A percentile compares a stretch with the other conserved stretches of the same genome.
phyloP scores from a whole-genome alignment of 2,113 vertebrate genomes.

The Oryzias curvinotus region DNA sequence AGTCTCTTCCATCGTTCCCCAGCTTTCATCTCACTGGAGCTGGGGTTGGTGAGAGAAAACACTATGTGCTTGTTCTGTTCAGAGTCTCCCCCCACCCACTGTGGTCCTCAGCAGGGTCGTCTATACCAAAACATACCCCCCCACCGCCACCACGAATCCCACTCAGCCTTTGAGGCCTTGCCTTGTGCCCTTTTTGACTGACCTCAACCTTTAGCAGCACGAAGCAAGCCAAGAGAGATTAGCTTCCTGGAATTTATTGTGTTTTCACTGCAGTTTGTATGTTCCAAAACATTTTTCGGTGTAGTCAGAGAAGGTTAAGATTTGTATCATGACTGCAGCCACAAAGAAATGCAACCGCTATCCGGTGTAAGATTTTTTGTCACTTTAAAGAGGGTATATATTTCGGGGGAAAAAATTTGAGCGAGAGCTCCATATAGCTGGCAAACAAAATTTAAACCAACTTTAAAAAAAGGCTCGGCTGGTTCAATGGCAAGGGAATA shows the following conservation, averaged over 20 bases:
- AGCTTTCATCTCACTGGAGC: conserved; percentile 51
- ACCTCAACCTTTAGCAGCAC: conserved; percentile 46
- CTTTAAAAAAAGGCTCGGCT: neutral
- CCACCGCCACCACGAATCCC: conserved; percentile 17
- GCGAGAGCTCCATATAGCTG: neutral
- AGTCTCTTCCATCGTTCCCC: conserved; percentile 27
- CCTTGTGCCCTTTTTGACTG: conserved; percentile 42
- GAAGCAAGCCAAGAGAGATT: conserved; percentile 20
- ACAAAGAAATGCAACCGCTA: neutral
- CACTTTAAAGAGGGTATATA: neutral
- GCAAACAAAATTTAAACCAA: neutral
- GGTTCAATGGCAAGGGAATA: too few relatives aligned
- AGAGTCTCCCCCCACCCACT: conserved; percentile 33
- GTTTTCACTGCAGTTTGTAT: conserved; percentile 12
- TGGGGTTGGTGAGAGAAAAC: conserved; percentile 23
- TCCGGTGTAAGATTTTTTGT: too few relatives aligned
- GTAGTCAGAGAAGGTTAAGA: neutral
- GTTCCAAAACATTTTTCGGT: neutral
- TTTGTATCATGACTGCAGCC: neutral
- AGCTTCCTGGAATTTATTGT: conserved; percentile 4
- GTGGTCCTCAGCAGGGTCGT: conserved; percentile 44
- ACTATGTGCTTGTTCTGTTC: conserved; percentile 38
- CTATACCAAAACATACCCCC: conserved; percentile 1
- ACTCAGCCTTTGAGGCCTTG: conserved; percentile 51
- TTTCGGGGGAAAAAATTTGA: neutral